Base-by-base conservation (phyloP, 2,888 invertebrate genomes). In the Agonopterix heracliana region DNA sequence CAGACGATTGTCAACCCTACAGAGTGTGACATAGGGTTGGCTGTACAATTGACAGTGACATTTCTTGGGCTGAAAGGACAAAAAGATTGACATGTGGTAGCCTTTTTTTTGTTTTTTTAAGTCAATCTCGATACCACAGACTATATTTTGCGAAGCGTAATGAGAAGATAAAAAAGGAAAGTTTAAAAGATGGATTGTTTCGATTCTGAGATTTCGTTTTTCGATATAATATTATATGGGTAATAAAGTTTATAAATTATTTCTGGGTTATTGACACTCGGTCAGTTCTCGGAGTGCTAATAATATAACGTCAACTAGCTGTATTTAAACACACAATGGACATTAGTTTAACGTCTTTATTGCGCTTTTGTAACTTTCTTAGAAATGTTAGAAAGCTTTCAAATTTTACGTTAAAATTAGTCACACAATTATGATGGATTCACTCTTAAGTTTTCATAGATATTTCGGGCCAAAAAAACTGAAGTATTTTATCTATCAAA, bases 51-150 rank as follows among this genome's bases (percentile, higher is more conserved):
- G n/a, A n/a, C 38, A n/a, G 38, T 38, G 10, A 38, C 10, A 38
- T n/a, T 38, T 38, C 38, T 38, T 38, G 9, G 9, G 38, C 38
- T n/a, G n/a, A 38, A 51, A 55, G 53, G 61, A 68, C 71, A 74
- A 70, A 71, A 71, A 77, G 78, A 78, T 77, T 78, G 80, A 82
- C 81, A 78, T 78, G 70, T 78, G 74, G 61, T 59, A 5, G 26
- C 26, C 7, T 26, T 26, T 26, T 26, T 26, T 26, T 26, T 9
- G 10, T 34, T 11, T 71, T 64, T 64, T 61, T 53, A 59, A 66
- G 72, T 74, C 68, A 73, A 73, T 78, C 71, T 72, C 57, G 55
- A 55, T 53, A 57, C 56, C 59, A 57, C 61, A 61, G 68, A 71
- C 64, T 72, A 71, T 75, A 74, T 74, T 72, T 74, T 68, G 64